Evolutionary conservation across 2,113 vertebrate species (phyloP).

Genomic region (Mustela lutreola): DNA sequence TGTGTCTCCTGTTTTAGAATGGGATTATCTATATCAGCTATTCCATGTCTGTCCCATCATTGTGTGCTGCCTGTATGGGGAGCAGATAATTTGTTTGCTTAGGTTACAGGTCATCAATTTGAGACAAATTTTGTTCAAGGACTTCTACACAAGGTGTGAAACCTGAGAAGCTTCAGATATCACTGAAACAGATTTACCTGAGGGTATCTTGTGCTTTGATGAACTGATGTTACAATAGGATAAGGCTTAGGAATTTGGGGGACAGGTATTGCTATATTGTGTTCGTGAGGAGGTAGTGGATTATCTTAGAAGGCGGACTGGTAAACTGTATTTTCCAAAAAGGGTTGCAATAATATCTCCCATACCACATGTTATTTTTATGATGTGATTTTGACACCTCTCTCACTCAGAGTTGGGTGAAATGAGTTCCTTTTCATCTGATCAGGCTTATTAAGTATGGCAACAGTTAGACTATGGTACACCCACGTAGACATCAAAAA

Average conservation of each 20-base stretch:
- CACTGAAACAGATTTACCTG: neutral
- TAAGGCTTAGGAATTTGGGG: neutral
- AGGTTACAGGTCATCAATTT: neutral
- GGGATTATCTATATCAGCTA: neutral
- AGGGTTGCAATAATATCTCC: neutral
- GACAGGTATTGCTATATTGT: neutral
- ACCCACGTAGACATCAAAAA: neutral
- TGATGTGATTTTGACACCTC: neutral
- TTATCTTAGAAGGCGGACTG: neutral
- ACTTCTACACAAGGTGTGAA: neutral
- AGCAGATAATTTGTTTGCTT: neutral
- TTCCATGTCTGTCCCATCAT: neutral
- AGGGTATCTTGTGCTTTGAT: neutral
- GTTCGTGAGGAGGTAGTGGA: neutral
- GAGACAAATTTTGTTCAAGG: neutral
- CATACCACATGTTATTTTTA: neutral
- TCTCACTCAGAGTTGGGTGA: neutral
- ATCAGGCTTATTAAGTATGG: neutral
- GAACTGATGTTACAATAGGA: neutral
- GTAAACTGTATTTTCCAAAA: neutral
- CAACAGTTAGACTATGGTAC: neutral
- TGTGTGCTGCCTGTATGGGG: neutral
- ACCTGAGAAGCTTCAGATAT: neutral
- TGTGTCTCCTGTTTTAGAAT: neutral
- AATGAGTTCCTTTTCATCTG: neutral